Conservation (phyloP, 2,797 vertebrate species). For the Eleutherodactylus coqui region DNA sequence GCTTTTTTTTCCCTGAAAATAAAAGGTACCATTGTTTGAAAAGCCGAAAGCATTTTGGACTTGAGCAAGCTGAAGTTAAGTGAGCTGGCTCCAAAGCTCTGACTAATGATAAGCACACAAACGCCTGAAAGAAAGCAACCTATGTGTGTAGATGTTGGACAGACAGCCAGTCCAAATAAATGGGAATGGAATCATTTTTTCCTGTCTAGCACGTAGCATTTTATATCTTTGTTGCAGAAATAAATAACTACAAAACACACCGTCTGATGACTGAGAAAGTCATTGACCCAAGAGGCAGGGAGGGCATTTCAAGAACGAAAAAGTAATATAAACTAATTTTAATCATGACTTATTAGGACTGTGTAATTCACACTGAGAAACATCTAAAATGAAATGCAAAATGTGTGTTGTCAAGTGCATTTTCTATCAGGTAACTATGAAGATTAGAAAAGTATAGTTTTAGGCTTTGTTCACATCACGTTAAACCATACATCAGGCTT, state of each 20-base stretch:
- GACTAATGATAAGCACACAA: slow-evolving; percentile 55
- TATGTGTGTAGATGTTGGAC: slow-evolving; percentile 41
- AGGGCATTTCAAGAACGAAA: neutral
- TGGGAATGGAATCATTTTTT: slow-evolving; percentile 50
- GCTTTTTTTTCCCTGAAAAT: neutral
- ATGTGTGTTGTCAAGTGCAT: neutral
- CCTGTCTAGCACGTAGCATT: neutral
- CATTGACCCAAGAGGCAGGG: neutral
- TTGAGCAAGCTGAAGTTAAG: slow-evolving; percentile 10
- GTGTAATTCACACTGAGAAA: neutral
- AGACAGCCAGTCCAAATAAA: neutral
- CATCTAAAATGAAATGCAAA: neutral
- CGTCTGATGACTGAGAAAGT: slow-evolving; percentile 44
- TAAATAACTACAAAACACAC: neutral
- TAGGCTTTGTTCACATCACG: neutral
- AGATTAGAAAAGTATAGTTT: neutral
- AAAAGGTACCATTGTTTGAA: slow-evolving; percentile 21
- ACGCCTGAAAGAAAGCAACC: slow-evolving; percentile 49
- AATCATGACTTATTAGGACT: neutral
- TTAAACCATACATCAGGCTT: neutral
- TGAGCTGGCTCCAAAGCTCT: slow-evolving; percentile 34
- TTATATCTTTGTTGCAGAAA: slow-evolving; percentile 23
- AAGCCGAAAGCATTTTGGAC: slow-evolving; percentile 23
- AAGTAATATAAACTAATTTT: neutral
- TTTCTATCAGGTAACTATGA: neutral